Percentiles rank a stretch among this genome's conserved stretches.
phyloP scores from a whole-genome alignment of 2,113 vertebrate species.

The Empidonax traillii region DNA sequence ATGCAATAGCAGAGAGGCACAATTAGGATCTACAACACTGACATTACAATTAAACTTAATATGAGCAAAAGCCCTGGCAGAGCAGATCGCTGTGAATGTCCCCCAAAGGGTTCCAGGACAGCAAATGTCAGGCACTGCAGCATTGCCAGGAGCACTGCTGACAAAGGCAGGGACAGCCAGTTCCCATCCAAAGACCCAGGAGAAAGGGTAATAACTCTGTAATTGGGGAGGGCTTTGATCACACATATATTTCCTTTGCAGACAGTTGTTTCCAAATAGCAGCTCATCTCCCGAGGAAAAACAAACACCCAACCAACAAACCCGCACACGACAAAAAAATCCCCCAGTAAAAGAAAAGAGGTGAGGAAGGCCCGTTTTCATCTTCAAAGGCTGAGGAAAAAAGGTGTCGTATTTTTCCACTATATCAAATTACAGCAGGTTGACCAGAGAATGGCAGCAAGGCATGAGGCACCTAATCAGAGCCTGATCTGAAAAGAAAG shows the following conservation, averaged over 20 bases:
- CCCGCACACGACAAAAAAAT: neutral
- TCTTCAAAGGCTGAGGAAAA: constrained; percentile 68
- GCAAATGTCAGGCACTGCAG: neutral
- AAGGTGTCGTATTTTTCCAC: constrained; percentile 68
- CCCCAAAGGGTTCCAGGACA: neutral
- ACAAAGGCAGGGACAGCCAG: neutral
- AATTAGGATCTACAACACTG: neutral
- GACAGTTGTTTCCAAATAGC: constrained; percentile 62
- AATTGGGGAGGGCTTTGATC: constrained; percentile 76
- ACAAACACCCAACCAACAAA: neutral
- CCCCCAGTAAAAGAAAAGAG: neutral
- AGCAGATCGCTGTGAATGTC: neutral
- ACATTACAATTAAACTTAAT: neutral
- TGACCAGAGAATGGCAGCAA: constrained; percentile 67
- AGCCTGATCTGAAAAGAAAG: constrained; percentile 40
- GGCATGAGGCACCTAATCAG: constrained; percentile 69
- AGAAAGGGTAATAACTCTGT: constrained; percentile 65
- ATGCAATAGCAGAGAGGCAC: constrained; percentile 28
- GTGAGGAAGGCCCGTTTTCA: constrained; percentile 62
- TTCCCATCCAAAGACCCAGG: neutral
- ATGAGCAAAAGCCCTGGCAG: neutral
- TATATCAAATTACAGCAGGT: constrained; percentile 69
- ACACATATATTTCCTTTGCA: constrained; percentile 66
- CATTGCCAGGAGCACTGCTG: neutral
- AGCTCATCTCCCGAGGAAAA: constrained; percentile 60